Conservation (phyloP, 2,888 invertebrate genomes). For the Scaptomyza reducta region DNA sequence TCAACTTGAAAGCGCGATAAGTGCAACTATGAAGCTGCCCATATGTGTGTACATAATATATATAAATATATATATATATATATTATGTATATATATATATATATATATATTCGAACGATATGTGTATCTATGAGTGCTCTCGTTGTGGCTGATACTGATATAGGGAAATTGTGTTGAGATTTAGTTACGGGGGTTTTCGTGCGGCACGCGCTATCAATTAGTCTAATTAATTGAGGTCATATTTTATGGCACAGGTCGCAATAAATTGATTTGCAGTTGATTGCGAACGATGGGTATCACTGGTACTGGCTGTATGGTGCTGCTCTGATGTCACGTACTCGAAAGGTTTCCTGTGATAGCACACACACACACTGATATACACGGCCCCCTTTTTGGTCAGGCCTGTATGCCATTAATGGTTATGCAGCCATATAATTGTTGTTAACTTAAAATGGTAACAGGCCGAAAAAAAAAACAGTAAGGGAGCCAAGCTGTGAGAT, state of each 20-base stretch:
- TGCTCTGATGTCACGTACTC: conserved; percentile 46
- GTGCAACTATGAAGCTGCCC: conserved; percentile 51
- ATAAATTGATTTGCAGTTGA: conserved; percentile 60
- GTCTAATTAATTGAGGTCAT: conserved; percentile 71
- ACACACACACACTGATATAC: not conserved
- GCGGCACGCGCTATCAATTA: conserved; percentile 65
- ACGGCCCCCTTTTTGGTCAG: conserved; percentile 1
- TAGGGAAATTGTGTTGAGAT: conserved; percentile 36
- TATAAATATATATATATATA: conserved; percentile 5
- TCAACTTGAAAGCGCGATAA: conserved; percentile 60
- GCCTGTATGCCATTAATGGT: conserved; percentile 61
- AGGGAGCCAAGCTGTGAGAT: conserved; percentile 28
- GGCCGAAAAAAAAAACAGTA: conserved; percentile 39
- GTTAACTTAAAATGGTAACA: conserved; percentile 69
- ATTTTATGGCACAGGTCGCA: conserved; percentile 63
- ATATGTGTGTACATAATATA: conserved; percentile 1
- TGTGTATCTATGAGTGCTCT: conserved; percentile 3
- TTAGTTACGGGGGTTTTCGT: conserved; percentile 28
- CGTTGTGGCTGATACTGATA: conserved; percentile 11
- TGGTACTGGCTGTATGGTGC: not conserved
- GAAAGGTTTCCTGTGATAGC: conserved; percentile 52
- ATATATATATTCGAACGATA: too few species aligned
- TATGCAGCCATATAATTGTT: conserved; percentile 66
- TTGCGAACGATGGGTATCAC: conserved; percentile 25
- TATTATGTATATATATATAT: conserved; percentile 13